Evolutionary conservation across 2,888 invertebrate genomes (phyloP).

Genomic region (Pantelozetes paolii): DNA sequence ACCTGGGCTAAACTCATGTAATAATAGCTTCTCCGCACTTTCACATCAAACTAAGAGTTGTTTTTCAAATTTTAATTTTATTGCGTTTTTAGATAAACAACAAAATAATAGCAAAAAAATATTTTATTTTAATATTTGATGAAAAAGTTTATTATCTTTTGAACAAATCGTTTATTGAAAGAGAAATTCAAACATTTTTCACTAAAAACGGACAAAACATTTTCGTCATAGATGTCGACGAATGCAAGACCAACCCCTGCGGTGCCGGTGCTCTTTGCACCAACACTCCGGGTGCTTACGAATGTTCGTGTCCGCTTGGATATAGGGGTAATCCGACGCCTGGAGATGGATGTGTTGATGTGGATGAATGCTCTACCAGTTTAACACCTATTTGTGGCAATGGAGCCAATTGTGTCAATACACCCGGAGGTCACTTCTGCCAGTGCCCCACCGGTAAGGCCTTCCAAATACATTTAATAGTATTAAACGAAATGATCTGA

Average conservation of each 20-base stretch:
- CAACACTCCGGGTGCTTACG: constrained; percentile 71
- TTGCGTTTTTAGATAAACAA: too few species aligned
- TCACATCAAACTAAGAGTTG: not conserved
- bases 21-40: not conserved
- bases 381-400: constrained; percentile 62
- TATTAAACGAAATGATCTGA: too few species aligned
- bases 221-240: constrained; percentile 48
- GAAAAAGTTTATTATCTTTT: too few species aligned
- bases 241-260: constrained; percentile 60
- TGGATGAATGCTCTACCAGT: constrained; percentile 58
- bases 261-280: constrained; percentile 74
- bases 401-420: constrained; percentile 75
- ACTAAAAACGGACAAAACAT: too few species aligned
- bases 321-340: constrained; percentile 50
- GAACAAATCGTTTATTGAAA: too few species aligned
- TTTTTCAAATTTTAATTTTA: not conserved
- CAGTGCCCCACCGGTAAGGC: constrained; percentile 71
- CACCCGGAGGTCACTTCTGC: constrained; percentile 72
- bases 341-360: constrained; percentile 53
- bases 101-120: too few species aligned
- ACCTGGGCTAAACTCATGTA: not conserved
- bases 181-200: too few species aligned
- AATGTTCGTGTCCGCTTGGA: constrained; percentile 73
- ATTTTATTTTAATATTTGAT: too few species aligned
- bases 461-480: too few species aligned